Evolutionary conservation across 2,113 vertebrate species (phyloP).

Genomic region (Lota lota): DNA sequence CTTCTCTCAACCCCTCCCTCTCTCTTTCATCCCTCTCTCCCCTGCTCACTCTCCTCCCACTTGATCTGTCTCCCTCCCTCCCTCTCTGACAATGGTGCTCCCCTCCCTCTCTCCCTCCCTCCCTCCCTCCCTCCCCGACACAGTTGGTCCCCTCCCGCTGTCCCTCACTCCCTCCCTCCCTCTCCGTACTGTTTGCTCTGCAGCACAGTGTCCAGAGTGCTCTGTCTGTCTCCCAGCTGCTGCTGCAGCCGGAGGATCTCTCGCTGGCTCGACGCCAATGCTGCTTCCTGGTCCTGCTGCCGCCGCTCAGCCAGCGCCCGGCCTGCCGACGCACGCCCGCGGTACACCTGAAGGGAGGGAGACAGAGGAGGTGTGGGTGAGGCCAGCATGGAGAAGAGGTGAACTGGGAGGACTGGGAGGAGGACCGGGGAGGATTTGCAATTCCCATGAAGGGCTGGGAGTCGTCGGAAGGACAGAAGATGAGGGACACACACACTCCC

Average conservation of each 20-base stretch:
- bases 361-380: background rate
- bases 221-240: background rate
- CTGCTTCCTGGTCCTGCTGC: background rate
- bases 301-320: background rate
- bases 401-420: conserved; percentile 44
- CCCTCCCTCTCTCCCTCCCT: background rate
- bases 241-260: background rate
- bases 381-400: too few species aligned
- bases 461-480: conserved; percentile 45
- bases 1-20: background rate
- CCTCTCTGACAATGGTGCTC: background rate
- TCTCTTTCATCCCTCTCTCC: background rate
- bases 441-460: conserved; percentile 61
- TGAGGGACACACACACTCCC: conserved; percentile 42
- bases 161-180: background rate
- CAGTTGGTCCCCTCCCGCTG: background rate
- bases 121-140: background rate
- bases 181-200: background rate
- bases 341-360: background rate
- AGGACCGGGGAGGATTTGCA: conserved; percentile 53
- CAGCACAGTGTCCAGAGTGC: background rate
- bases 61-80: background rate
- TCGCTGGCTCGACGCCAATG: background rate
- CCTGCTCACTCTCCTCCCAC: background rate
- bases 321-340: background rate